A percentile compares a stretch with the other conserved stretches of the same genome.
phyloP scores from a whole-genome alignment of 2,113 vertebrate genomes.

The Thalassoma bifasciatum region DNA sequence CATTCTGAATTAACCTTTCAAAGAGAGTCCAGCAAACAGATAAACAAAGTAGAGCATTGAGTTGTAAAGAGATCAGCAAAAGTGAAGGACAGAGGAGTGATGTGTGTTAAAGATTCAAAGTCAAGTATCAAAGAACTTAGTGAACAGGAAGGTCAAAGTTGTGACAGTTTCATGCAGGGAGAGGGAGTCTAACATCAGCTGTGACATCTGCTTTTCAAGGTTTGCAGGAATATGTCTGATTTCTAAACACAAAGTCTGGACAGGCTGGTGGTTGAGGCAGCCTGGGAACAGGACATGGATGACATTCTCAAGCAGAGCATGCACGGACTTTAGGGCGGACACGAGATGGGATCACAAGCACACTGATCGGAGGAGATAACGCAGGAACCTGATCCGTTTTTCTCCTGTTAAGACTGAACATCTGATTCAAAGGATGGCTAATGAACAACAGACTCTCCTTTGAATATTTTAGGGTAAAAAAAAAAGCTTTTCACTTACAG shows the following conservation, averaged over 20 bases:
- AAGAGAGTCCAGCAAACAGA: not conserved
- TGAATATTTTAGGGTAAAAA: slow-evolving; percentile 15
- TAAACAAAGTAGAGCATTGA: not conserved
- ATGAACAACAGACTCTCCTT: slow-evolving; percentile 38
- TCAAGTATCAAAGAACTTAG: not conserved
- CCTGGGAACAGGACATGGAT: slow-evolving; percentile 49
- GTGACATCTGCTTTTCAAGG: slow-evolving; percentile 20
- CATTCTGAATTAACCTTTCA: not conserved
- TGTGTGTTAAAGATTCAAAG: not conserved
- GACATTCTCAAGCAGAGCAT: slow-evolving; percentile 70
- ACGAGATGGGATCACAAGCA: slow-evolving; percentile 48
- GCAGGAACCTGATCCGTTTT: slow-evolving; percentile 39
- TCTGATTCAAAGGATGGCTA: slow-evolving; percentile 55
- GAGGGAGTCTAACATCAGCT: slow-evolving; percentile 12
- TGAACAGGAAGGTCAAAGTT: not conserved
- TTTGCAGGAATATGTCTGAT: slow-evolving; percentile 30
- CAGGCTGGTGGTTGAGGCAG: slow-evolving; percentile 14
- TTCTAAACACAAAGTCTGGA: slow-evolving; percentile 35
- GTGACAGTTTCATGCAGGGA: slow-evolving; percentile 20
- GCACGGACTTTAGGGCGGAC: slow-evolving; percentile 57
- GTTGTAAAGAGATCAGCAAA: slow-evolving; percentile 8
- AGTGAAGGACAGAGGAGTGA: not conserved
- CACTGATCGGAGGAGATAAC: slow-evolving; percentile 40
- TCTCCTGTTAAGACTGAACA: slow-evolving; percentile 48
- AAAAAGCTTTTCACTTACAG: not conserved